phyloP scores from a whole-genome alignment of 2,888 invertebrate species.

The Epinotia bilunana region DNA sequence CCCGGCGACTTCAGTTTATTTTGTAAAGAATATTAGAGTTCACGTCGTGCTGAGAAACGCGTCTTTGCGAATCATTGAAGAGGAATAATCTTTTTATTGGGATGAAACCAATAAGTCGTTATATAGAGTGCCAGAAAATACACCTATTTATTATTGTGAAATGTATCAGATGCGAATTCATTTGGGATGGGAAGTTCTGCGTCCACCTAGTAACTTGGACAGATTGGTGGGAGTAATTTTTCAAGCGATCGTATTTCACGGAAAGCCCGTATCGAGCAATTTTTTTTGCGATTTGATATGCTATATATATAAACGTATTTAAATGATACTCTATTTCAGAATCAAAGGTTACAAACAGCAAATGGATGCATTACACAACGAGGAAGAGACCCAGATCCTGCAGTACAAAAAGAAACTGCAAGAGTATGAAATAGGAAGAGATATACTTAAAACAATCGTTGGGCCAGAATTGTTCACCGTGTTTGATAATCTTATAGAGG shows the following conservation, averaged over 20 bases:
- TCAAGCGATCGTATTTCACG: too few relatives aligned
- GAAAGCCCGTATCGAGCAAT: neutral
- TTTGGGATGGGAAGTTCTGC: too few relatives aligned
- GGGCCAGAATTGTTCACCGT: constrained; percentile 52
- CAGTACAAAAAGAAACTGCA: constrained; percentile 55
- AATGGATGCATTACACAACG: constrained; percentile 54
- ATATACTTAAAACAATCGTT: constrained; percentile 51
- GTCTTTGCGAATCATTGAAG: neutral
- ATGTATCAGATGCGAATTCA: neutral
- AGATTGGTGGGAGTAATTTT: too few relatives aligned
- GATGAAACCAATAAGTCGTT: neutral
- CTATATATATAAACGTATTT: neutral
- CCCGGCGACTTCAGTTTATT: constrained; percentile 47
- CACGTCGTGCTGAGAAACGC: constrained; percentile 9
- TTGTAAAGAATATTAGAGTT: neutral
- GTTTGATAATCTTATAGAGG: constrained; percentile 61
- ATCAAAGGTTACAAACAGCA: constrained; percentile 56
- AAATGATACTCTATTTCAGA: constrained; percentile 55
- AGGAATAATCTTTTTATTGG: neutral
- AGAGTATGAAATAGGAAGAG: constrained; percentile 54
- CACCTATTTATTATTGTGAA: neutral
- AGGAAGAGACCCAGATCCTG: constrained; percentile 55
- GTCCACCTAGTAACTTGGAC: too few relatives aligned
- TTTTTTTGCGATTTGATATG: neutral
- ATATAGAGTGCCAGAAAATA: neutral